phyloP scores from a whole-genome alignment of 2,797 vertebrate species.

The Lepilemur ruficaudatus region DNA sequence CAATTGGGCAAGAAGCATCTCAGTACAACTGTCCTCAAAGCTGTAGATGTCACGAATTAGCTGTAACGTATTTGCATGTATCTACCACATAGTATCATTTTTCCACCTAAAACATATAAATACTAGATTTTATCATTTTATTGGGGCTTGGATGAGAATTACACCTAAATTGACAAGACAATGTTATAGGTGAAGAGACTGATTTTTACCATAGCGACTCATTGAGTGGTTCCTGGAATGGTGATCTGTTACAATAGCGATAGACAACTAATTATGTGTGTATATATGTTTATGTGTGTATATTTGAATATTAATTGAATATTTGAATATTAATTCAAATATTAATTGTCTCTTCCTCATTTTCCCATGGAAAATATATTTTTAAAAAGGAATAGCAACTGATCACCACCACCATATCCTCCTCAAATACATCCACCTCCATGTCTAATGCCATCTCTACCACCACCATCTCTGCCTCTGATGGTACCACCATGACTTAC shows the following conservation, averaged over 20 bases:
- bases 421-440: neutral
- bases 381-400: neutral
- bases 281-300: no score
- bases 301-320: neutral
- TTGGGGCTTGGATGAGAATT: neutral
- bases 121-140: neutral
- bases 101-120: neutral
- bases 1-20: neutral
- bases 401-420: neutral
- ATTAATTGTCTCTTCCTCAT: neutral
- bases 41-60: neutral
- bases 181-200: neutral
- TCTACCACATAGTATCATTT: neutral
- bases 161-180: neutral
- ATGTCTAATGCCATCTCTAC: neutral
- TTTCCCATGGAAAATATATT: neutral
- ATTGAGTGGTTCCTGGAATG: neutral
- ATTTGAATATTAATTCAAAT: neutral
- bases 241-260: neutral
- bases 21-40: neutral
- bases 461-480: neutral
- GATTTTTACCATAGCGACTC: neutral
- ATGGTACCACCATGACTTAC: neutral
- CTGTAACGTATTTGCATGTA: neutral
- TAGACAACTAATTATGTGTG: no score